Percentiles rank a stretch among this genome's conserved stretches.
Conservation (phyloP, 2,113 vertebrate genomes). For the Hippoglossus stenolepis region DNA sequence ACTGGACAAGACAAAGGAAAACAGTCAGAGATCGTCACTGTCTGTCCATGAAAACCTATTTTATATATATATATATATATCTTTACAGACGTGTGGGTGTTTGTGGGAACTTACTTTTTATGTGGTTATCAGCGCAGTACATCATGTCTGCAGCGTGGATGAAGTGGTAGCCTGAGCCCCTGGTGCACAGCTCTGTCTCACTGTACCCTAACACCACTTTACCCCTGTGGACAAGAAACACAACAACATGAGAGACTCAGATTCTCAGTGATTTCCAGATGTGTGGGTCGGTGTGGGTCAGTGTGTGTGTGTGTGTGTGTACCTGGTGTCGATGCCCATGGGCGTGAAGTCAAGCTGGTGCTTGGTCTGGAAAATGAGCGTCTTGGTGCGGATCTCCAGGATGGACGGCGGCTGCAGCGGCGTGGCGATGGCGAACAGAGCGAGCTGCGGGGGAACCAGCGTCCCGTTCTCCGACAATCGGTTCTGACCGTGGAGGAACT, state of each 20-base stretch:
- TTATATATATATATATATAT: too few relatives aligned
- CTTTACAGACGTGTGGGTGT: too few relatives aligned
- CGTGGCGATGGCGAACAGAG: slow-evolving; percentile 78
- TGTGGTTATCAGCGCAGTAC: slow-evolving; percentile 84
- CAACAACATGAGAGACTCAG: not conserved
- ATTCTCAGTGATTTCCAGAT: too few relatives aligned
- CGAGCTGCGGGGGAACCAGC: slow-evolving; percentile 70
- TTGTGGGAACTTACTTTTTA: slow-evolving; percentile 72
- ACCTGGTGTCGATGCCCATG: slow-evolving; percentile 79
- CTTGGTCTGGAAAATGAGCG: slow-evolving; percentile 84
- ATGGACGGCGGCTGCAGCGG: slow-evolving; percentile 81
- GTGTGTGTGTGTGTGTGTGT: not conserved
- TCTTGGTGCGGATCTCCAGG: slow-evolving; percentile 83
- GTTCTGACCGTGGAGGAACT: slow-evolving; percentile 80
- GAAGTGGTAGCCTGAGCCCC: slow-evolving; percentile 84
- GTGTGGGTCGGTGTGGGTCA: too few relatives aligned
- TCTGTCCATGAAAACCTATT: not conserved
- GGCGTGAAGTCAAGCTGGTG: slow-evolving; percentile 86
- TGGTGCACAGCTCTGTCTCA: slow-evolving; percentile 77
- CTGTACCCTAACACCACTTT: slow-evolving; percentile 84
- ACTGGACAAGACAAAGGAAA: slow-evolving; percentile 67
- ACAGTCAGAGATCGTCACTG: not conserved
- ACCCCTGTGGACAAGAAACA: slow-evolving; percentile 62
- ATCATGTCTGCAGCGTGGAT: slow-evolving; percentile 84
- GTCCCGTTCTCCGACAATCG: slow-evolving; percentile 63